These are phyloP conservation scores for Delphinus delphis DNA, from an alignment of 2,113 vertebrate genomes.

Conservation along the genomic window DNA sequence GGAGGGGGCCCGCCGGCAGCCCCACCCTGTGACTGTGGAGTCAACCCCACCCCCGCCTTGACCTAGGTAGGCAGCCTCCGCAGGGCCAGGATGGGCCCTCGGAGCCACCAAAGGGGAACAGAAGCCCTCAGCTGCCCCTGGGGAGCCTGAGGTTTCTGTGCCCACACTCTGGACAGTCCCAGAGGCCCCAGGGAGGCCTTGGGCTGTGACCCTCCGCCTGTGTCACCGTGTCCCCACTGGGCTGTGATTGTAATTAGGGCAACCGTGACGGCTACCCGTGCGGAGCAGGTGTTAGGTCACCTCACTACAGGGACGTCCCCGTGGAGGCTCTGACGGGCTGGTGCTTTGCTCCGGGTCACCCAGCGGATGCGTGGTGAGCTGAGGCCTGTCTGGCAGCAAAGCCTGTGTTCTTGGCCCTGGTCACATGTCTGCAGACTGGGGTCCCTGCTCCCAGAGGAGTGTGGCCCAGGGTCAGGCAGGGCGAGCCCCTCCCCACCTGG, in stretches of 20 bases:
- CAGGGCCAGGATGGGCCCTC: not conserved
- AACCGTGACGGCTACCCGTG: fast-evolving
- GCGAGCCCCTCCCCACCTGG: fast-evolving
- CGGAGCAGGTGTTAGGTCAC: fast-evolving
- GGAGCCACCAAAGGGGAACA: not conserved
- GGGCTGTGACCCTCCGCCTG: fast-evolving
- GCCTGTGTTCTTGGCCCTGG: not conserved
- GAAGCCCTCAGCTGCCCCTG: not conserved
- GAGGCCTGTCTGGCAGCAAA: not conserved
- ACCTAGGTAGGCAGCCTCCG: not conserved
- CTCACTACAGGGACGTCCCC: not conserved
- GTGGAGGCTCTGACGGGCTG: fast-evolving
- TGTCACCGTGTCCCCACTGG: fast-evolving
- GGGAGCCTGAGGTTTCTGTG: fast-evolving
- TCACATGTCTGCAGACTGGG: fast-evolving
- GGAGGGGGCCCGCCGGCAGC: fast-evolving
- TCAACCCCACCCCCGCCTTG: not conserved
- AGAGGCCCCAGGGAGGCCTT: not conserved
- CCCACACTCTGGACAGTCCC: not conserved
- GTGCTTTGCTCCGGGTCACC: not conserved
- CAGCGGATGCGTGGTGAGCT: fast-evolving
- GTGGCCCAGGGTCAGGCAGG: not conserved
- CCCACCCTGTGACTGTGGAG: fast-evolving
- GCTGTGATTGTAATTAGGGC: fast-evolving
- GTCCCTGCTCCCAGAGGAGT: fast-evolving